Base-by-base conservation (phyloP, 2,113 vertebrate species). In the Okapia johnstoni region DNA sequence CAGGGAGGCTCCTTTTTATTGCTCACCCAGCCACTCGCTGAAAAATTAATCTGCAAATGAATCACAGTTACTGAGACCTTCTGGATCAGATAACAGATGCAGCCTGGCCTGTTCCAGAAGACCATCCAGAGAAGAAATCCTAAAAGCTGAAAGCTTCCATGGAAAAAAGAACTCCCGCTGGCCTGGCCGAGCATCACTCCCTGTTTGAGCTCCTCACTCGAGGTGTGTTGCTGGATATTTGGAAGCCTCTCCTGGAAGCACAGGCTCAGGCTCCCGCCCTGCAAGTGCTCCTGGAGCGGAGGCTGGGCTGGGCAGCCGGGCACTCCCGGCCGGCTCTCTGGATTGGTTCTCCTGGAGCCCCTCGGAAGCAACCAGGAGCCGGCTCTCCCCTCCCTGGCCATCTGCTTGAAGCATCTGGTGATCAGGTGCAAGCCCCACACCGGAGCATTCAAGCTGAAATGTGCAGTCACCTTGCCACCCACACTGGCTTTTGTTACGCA, bases 391-490 rank as follows among this genome's bases (percentile, higher is more conserved):
- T 99, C 99, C 99, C 99, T 95, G 99, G 99, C 99, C 99, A 99
- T 99, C 99, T 99, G 99, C 99, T 99, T 98, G 98, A 98, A 99
- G 99, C 99, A 99, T 99, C 99, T 99, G 99, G 99, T 98, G 98
- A 98, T 99, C 99, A 99, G 99, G 99, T 99, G 99, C 98, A 97
- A 98, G 98, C 98, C 98, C 98, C 98, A 98, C 98, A 98, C 99
- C 97, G 98, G 98, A 98, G 98, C 99, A 98, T 96, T 98, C 99
- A 99, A 99, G 99, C 99, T 99, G 99, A 99, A 99, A 99, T 98
- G 99, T 98, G 98, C 98, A 99, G 98, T 98, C 99, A 99, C 99
- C 99, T 99, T 99, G 99, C 99, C 98, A 98, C 99, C 99, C 99
- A 99, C 98, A 98, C 98, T 98, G 99, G 99, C 99, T 98, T 98